These are phyloP conservation scores for Zaprionus nigranus DNA, from an alignment of 1,140 invertebrate genomes.

Conservation along the genomic window DNA sequence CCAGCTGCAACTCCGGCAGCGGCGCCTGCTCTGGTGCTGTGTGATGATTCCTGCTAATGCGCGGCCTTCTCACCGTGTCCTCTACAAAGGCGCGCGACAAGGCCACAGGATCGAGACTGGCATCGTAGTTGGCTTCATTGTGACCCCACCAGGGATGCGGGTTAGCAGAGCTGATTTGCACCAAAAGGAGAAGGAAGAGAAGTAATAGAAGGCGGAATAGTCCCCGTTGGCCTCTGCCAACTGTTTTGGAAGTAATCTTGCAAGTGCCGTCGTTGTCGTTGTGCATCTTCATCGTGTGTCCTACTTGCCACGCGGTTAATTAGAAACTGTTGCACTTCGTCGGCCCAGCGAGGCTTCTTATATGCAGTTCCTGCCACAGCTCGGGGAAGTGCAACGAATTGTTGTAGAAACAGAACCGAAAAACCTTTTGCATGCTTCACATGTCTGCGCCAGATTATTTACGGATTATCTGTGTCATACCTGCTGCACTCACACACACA, in stretches of 20 bases:
- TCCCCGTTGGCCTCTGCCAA: neutral
- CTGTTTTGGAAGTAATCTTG: conserved; percentile 12
- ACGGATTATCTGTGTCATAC: conserved; percentile 30
- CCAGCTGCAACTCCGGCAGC: neutral
- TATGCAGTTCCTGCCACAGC: conserved; percentile 21
- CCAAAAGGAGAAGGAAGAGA: neutral
- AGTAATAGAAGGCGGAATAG: conserved; percentile 21
- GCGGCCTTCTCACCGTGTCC: conserved; percentile 55
- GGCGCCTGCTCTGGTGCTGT: neutral
- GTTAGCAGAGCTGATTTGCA: conserved; percentile 8
- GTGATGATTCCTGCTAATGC: conserved; percentile 31
- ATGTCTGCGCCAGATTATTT: conserved; percentile 19
- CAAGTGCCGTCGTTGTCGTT: neutral
- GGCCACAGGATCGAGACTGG: conserved; percentile 72
- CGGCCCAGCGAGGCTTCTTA: conserved; percentile 36
- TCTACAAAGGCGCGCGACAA: conserved; percentile 74
- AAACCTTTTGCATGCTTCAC: conserved; percentile 36
- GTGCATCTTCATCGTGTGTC: conserved; percentile 21
- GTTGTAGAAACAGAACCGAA: conserved; percentile 19
- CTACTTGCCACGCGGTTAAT: conserved; percentile 38
- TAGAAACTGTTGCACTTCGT: conserved; percentile 50
- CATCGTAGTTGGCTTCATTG: conserved; percentile 59
- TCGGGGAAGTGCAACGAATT: conserved; percentile 10
- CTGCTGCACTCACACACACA: conserved; percentile 9
- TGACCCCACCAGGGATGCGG: conserved; percentile 62